Evolutionary conservation across 2,888 invertebrate species (phyloP), one percentile per base, ranked within the genome.

Genomic region (Tillus elongatus): DNA sequence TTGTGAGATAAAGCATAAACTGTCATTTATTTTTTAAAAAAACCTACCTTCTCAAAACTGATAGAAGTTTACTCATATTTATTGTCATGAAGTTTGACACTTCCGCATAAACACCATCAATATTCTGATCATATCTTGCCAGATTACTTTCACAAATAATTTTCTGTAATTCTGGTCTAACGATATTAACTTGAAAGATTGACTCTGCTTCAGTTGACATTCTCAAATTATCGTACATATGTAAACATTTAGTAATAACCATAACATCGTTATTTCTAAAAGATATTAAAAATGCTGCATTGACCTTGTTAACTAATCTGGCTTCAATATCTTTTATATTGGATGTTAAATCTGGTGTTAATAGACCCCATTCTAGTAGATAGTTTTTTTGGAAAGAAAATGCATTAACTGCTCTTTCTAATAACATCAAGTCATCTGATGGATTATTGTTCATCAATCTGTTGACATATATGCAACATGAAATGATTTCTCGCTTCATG

Each of bases 341-440:
- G 36, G 45, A 45, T 31, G 51, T 43, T 12, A 51, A 39, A 40
- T 56, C 43, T 46, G 47, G 12, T 43, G 53, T 42, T 59, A 62
- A 11, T 62, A 56, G 39, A 54, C 53, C 42, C 50, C 56, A 45
- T 54, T 61, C 58, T 53, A 63, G 64, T 64, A 56, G 32, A 54
- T 63, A 56, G 34, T 50, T 53, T 33, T 48, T 51, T 50, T 61
- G 56, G 37, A 61, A 62, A 3, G 63, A 58, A 47, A 53, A 83
- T 61, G 85, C 83, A 57, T 79, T 75, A 2, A 82, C 79, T 27
- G 83, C 78, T 51, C 86, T 66, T 55, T 86, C 85, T 10, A 82
- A 66, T 45, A 75, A 68, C 47, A 80, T 72, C 13, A 75, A 69
- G 40, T 61, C 53, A 30, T 53, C 45, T 47, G 75, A 73, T 40